A percentile compares a stretch with the other conserved stretches of the same genome.
phyloP scores from a whole-genome alignment of 2,888 invertebrate genomes.

The Microctonus hyperodae region DNA sequence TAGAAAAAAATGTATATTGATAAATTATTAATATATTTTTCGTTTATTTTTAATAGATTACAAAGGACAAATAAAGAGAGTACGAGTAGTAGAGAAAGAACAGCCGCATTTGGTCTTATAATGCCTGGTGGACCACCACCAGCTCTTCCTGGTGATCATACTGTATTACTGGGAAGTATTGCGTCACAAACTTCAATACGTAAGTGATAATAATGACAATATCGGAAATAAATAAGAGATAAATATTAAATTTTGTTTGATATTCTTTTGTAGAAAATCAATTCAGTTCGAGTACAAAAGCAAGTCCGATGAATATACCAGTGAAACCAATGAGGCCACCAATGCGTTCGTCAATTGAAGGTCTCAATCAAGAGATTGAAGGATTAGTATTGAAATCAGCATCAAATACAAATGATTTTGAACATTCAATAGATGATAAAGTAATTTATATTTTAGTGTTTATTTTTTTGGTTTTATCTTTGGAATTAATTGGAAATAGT shows the following conservation, averaged over 20 bases:
- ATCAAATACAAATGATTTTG: constrained; percentile 56
- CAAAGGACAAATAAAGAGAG: constrained; percentile 69
- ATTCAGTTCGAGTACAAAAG: constrained; percentile 63
- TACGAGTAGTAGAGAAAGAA: constrained; percentile 63
- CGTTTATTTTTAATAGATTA: too few species aligned
- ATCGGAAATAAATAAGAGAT: too few species aligned
- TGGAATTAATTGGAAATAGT: constrained; percentile 27
- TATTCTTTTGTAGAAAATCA: constrained; percentile 54
- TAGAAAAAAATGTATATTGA: too few species aligned
- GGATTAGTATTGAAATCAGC: constrained; percentile 72
- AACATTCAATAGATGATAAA: constrained; percentile 69
- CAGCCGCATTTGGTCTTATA: constrained; percentile 62
- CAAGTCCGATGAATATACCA: constrained; percentile 68
- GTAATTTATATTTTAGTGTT: constrained; percentile 54
- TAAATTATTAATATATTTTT: too few species aligned
- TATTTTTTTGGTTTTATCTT: constrained; percentile 3
- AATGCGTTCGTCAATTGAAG: constrained; percentile 85
- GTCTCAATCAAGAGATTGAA: constrained; percentile 87
- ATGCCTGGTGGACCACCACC: constrained; percentile 62
- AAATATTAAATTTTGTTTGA: constrained; percentile 17
- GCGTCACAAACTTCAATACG: constrained; percentile 65
- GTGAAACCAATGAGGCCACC: constrained; percentile 70
- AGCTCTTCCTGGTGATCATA: constrained; percentile 67
- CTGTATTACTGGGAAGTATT: constrained; percentile 63
- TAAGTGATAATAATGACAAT: constrained; percentile 43